Conservation (phyloP, 2,113 vertebrate genomes). For the Zapornia atra region DNA sequence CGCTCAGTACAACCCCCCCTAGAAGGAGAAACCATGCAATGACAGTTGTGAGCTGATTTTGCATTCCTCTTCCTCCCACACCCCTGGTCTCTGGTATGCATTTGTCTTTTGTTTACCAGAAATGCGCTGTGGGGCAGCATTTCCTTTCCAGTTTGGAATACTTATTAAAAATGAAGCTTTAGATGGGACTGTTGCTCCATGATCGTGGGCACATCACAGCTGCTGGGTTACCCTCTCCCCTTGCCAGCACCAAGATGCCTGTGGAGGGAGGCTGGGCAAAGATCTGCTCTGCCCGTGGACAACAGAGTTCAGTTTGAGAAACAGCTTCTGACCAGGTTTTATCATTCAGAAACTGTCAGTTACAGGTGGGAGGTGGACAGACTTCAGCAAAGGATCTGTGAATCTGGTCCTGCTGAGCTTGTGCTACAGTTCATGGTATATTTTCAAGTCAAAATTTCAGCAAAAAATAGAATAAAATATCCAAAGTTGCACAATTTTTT, state of each 20-base stretch:
- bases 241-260: rapidly evolving
- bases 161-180: neutral
- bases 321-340: neutral
- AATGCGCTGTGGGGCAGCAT: neutral
- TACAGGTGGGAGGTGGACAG: neutral
- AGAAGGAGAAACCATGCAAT: neutral
- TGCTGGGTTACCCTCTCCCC: neutral
- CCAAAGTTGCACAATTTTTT: neutral
- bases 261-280: neutral
- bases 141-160: neutral
- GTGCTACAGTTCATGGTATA: neutral
- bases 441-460: neutral
- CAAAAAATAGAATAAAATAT: neutral
- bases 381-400: neutral
- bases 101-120: neutral
- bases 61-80: neutral
- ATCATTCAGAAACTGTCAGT: neutral
- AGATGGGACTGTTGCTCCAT: neutral
- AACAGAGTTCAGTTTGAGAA: neutral
- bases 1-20: neutral
- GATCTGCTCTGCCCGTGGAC: neutral
- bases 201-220: neutral
- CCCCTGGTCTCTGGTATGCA: neutral
- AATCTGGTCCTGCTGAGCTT: neutral
- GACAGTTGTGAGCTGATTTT: neutral